These are phyloP conservation scores for Cloeon dipterum DNA, from an alignment of 2,888 invertebrate genomes.

Conservation along the genomic window DNA sequence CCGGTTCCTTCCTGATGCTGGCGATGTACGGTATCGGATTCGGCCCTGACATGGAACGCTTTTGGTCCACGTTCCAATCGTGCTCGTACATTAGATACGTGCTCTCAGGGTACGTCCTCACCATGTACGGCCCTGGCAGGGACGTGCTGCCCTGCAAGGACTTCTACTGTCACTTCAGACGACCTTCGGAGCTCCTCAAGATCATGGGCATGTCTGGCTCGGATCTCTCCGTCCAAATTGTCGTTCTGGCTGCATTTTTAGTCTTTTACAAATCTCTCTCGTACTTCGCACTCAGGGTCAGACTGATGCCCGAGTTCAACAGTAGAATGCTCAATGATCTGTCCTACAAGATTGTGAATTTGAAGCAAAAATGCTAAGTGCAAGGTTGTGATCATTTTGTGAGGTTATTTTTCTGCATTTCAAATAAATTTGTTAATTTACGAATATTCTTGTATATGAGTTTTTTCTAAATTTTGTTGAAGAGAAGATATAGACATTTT, in stretches of 20 bases:
- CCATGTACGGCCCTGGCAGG: not conserved
- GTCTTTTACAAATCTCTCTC: not conserved
- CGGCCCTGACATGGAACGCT: constrained; percentile 24
- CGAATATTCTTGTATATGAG: too few relatives aligned
- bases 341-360: too few relatives aligned
- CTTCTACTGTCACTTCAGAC: constrained; percentile 1
- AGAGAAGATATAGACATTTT: too few relatives aligned
- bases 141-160: not conserved
- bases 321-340: not conserved
- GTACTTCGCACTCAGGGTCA: not conserved
- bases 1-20: constrained; percentile 29
- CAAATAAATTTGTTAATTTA: too few relatives aligned
- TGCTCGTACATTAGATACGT: constrained; percentile 48
- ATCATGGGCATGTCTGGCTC: not conserved
- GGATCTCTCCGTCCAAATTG: not conserved
- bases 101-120: constrained; percentile 40
- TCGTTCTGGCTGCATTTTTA: not conserved
- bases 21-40: constrained; percentile 39
- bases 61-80: constrained; percentile 30
- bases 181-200: not conserved
- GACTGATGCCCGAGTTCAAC: not conserved
- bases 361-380: too few relatives aligned
- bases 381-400: too few relatives aligned
- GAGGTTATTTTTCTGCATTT: too few relatives aligned
- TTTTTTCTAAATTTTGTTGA: too few relatives aligned